phyloP scores from a whole-genome alignment of 2,888 invertebrate species.

The Napeogenes sylphis region DNA sequence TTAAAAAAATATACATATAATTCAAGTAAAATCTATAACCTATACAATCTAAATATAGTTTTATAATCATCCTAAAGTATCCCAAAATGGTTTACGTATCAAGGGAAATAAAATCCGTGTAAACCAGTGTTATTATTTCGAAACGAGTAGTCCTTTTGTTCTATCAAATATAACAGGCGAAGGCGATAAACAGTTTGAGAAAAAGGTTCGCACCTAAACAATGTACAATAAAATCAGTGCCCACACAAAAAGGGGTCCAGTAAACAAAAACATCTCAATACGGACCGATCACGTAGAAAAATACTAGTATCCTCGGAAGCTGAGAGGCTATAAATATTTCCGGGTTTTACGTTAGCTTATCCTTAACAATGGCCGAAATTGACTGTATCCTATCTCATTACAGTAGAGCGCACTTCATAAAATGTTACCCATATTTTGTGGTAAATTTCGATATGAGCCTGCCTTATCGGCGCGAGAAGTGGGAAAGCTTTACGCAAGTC shows the following conservation, averaged over 20 bases:
- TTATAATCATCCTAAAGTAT: background rate
- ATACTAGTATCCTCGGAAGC: conserved; percentile 34
- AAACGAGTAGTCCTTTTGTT: conserved; percentile 5
- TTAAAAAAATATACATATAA: no score
- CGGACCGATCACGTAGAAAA: conserved; percentile 34
- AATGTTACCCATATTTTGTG: conserved; percentile 41
- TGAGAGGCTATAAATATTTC: conserved; percentile 41
- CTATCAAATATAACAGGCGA: conserved; percentile 1
- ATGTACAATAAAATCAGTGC: conserved; percentile 22
- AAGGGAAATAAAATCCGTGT: conserved; percentile 2
- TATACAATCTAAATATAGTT: no score
- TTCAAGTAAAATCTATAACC: no score
- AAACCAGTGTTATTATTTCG: conserved; percentile 5
- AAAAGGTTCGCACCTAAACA: conserved; percentile 8
- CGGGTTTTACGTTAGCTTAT: conserved; percentile 43
- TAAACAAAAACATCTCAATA: conserved; percentile 31
- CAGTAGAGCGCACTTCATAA: conserved; percentile 44
- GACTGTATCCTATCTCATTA: conserved; percentile 45
- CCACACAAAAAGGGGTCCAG: conserved; percentile 21
- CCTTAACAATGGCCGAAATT: conserved; percentile 45
- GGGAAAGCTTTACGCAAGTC: conserved; percentile 30
- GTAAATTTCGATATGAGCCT: conserved; percentile 33
- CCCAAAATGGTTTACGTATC: background rate
- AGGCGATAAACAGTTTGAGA: conserved; percentile 7
- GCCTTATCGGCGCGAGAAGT: conserved; percentile 37